Evolutionary conservation across 2,888 invertebrate species (phyloP), one percentile per base, ranked within the genome.

Genomic region (Pantelozetes paolii): DNA sequence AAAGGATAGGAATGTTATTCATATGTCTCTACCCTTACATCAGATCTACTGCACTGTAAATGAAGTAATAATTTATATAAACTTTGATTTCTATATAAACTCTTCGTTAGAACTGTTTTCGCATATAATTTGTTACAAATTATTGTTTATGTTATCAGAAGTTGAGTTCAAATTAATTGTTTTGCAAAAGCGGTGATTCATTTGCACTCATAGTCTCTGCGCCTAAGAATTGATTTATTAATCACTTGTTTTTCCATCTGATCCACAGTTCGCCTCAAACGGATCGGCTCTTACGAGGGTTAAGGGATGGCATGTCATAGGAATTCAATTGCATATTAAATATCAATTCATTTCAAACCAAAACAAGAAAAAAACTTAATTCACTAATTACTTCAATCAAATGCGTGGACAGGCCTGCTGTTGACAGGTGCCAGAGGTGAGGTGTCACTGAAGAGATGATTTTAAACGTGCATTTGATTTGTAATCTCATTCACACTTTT

Each of bases 221-320:
- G n/a, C n/a, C n/a, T n/a, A 28, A 28, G 26, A 40, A 40, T 72
- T 40, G n/a, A 28, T 70, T 1, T 26, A 40, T 23, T 28, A n/a
- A 64, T 9, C 36, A 26, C 36, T 36, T 8, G 9, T 42, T 50
- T 50, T 13, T 23, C 2, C 2, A 2, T 45, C 15, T 11, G 40
- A 42, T 69, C 26, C 11, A 18, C 69, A 74, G 74, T 69, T 74
- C 74, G 74, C 70, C 74, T 74, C 45, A 74, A 74, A 74, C 48
- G 74, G 11, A 42, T 74, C n/a, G 74, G 70, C 42, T 74, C 74
- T 26, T 69, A 69, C 20, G 74, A 74, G 28, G 74, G 74, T 30
- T 74, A 62, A 67, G 32, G n/a, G 18, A 15, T 28, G 48, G 20
- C n/a, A 20, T n/a, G n/a, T n/a, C n/a, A 30, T 59, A 59, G 59